phyloP scores from a whole-genome alignment of 1,140 invertebrate species.

The Heliothis subflexa region DNA sequence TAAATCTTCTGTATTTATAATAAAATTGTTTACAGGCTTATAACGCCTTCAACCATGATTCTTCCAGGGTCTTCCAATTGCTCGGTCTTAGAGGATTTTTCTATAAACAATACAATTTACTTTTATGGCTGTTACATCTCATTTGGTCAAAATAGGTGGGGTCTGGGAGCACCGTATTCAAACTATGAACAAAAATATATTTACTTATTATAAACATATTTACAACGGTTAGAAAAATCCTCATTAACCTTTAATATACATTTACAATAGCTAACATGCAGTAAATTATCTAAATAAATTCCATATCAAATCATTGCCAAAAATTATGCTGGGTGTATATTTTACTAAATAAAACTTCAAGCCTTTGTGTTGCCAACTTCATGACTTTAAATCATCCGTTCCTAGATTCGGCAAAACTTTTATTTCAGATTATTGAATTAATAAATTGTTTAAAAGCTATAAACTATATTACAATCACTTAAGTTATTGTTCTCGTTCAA shows the following conservation, averaged over 20 bases:
- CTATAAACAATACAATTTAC: background rate
- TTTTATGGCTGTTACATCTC: background rate
- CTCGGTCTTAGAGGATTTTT: background rate
- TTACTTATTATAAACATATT: background rate
- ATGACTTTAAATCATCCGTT: too few species aligned
- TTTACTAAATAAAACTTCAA: background rate
- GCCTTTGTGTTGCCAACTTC: background rate
- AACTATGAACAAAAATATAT: too few species aligned
- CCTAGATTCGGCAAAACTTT: too few species aligned
- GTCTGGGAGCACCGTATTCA: background rate
- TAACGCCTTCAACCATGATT: slow-evolving; percentile 1
- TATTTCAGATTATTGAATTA: too few species aligned
- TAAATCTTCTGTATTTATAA: background rate
- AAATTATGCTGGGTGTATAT: background rate
- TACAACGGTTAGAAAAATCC: background rate
- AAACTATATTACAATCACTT: background rate
- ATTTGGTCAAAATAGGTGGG: slow-evolving; percentile 7
- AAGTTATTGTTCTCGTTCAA: background rate
- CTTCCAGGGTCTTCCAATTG: background rate
- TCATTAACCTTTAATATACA: background rate
- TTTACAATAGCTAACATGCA: background rate
- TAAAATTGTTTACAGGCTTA: background rate
- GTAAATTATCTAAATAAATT: background rate
- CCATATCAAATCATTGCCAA: background rate
- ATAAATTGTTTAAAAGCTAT: background rate